Evolutionary conservation across 2,888 invertebrate species (phyloP).

Genomic region (Eupithecia dodoneata): DNA sequence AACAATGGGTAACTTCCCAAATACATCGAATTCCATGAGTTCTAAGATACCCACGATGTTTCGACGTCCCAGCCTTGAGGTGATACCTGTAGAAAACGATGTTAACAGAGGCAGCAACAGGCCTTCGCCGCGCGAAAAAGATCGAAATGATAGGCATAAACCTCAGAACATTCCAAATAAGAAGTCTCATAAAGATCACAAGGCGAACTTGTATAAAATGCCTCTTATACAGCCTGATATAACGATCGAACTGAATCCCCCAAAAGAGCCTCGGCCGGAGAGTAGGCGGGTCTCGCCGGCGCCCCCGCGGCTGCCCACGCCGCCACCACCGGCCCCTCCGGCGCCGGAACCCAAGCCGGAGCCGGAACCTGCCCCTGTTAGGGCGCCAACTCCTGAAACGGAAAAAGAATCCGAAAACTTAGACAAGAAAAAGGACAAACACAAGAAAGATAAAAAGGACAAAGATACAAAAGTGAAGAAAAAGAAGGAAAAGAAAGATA

Average conservation of each 20-base stretch:
- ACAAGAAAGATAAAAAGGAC: conserved; percentile 87
- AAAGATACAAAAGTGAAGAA: conserved; percentile 86
- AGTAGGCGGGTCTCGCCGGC: conserved; percentile 53
- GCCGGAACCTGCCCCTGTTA: conserved; percentile 54
- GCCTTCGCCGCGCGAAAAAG: conserved; percentile 69
- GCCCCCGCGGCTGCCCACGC: conserved; percentile 53
- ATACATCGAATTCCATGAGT: conserved; percentile 82
- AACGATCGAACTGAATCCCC: conserved; percentile 84
- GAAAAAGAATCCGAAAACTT: conserved; percentile 70
- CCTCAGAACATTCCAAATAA: conserved; percentile 77
- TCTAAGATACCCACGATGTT: conserved; percentile 82
- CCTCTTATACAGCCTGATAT: conserved; percentile 83
- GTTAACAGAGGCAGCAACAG: conserved; percentile 72
- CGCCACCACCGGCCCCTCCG: conserved; percentile 49
- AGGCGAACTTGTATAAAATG: conserved; percentile 77
- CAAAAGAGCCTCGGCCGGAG: conserved; percentile 59
- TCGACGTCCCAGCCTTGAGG: conserved; percentile 84
- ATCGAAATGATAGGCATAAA: conserved; percentile 80
- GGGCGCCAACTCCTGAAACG: conserved; percentile 56
- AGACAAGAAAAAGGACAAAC: conserved; percentile 84
- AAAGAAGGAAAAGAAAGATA: conserved; percentile 88
- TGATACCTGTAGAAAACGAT: conserved; percentile 82
- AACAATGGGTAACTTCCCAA: conserved; percentile 81
- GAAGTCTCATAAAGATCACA: conserved; percentile 78
- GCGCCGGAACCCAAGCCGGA: conserved; percentile 47